A percentile compares a stretch with the other conserved stretches of the same genome.
Conservation (phyloP, 2,797 vertebrate species). For the Brotula barbata region DNA sequence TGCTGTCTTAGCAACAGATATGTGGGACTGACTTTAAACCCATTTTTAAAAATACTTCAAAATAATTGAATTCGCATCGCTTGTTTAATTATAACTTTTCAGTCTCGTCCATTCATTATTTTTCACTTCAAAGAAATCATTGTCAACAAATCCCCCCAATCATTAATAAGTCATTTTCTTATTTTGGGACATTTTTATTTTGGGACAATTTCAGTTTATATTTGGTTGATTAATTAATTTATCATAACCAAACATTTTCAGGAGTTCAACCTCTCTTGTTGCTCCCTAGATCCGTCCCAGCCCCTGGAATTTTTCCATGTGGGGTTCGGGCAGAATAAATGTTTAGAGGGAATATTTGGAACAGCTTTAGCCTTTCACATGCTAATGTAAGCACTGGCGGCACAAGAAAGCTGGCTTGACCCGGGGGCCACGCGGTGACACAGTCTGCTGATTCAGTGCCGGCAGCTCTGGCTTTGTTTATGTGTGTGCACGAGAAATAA, state of each 20-base stretch:
- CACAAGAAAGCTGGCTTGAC: conserved; percentile 83
- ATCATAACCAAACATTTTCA: conserved; percentile 30
- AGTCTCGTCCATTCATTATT: neutral
- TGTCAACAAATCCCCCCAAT: neutral
- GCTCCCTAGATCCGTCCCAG: conserved; percentile 33
- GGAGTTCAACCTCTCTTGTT: conserved; percentile 13
- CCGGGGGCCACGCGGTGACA: conserved; percentile 82
- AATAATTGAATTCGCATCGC: too few species aligned
- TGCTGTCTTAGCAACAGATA: conserved; percentile 28
- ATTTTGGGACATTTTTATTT: neutral
- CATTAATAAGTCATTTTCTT: neutral
- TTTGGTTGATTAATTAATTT: conserved; percentile 33
- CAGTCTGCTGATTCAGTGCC: conserved; percentile 85
- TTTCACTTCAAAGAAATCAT: neutral
- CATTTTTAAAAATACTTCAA: conserved; percentile 41
- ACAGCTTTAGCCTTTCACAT: conserved; percentile 81
- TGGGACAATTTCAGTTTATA: neutral
- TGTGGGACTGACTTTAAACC: conserved; percentile 6
- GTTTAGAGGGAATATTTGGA: conserved; percentile 79
- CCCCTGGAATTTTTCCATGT: conserved; percentile 61
- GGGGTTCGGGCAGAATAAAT: conserved; percentile 68
- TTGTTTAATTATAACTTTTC: conserved; percentile 3
- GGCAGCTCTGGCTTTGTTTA: conserved; percentile 82
- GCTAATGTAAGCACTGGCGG: conserved; percentile 82
- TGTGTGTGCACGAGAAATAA: conserved; percentile 85